A percentile compares a stretch with the other conserved stretches of the same genome.
These are phyloP conservation scores for Blastobasis lacticolella DNA, from an alignment of 2,888 invertebrate species.

Conservation along the genomic window DNA sequence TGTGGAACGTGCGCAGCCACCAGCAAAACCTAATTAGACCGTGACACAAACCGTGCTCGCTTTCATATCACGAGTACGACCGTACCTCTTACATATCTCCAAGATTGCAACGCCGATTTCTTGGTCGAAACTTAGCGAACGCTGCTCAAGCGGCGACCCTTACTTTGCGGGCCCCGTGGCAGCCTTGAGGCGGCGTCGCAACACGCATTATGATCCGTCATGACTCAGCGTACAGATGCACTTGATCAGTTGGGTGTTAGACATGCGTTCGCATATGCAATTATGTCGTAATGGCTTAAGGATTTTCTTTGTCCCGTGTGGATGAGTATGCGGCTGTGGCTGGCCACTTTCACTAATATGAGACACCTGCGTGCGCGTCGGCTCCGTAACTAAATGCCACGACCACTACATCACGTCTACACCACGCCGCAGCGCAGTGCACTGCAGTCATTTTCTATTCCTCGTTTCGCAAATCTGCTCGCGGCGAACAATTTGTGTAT, in stretches of 20 bases:
- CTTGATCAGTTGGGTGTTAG: not conserved
- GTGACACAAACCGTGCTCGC: constrained; percentile 56
- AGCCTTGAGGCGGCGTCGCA: too few species aligned
- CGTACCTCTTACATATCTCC: not conserved
- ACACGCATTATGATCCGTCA: too few species aligned
- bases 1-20: constrained; percentile 48
- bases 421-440: constrained; percentile 9
- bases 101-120: not conserved
- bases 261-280: not conserved
- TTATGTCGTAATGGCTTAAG: not conserved
- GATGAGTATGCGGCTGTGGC: not conserved
- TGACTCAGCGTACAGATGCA: constrained; percentile 1
- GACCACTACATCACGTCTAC: constrained; percentile 35
- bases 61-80: constrained; percentile 38
- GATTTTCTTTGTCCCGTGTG: not conserved
- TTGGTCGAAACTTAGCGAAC: not conserved
- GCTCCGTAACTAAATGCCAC: constrained; percentile 31
- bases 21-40: constrained; percentile 55
- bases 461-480: constrained; percentile 31
- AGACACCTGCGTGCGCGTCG: constrained; percentile 33
- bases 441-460: constrained; percentile 29
- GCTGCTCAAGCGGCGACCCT: too few species aligned
- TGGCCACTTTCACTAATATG: constrained; percentile 36
- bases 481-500: constrained; percentile 7
- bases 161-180: too few species aligned